These are phyloP conservation scores for Acrobasis repandana DNA, from an alignment of 2,888 invertebrate species.

Conservation along the genomic window DNA sequence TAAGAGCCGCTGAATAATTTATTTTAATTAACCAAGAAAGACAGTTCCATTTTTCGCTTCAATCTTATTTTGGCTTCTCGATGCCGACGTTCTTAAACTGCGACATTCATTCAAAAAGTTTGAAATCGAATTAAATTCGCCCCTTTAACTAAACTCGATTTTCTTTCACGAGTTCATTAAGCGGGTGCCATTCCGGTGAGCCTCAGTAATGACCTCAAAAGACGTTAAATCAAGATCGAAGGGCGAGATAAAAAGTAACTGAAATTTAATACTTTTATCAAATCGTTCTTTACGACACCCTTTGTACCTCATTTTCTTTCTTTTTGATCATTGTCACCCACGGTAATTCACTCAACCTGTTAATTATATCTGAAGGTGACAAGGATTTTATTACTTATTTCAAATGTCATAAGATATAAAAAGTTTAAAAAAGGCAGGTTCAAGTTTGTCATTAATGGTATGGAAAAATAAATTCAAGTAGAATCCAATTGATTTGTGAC, in stretches of 20 bases:
- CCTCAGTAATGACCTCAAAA: conserved; percentile 79
- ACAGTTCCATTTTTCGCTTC: conserved; percentile 69
- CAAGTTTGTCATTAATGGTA: too few relatives aligned
- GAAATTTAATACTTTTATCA: conserved; percentile 75
- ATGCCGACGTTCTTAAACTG: conserved; percentile 64
- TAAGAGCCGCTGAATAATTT: conserved; percentile 69
- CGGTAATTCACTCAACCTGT: conserved; percentile 5
- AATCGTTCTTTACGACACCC: conserved; percentile 62
- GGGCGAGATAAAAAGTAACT: conserved; percentile 73
- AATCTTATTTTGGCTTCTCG: conserved; percentile 67
- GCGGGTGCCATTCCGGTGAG: conserved; percentile 77
- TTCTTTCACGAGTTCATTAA: conserved; percentile 81
- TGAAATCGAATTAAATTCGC: conserved; percentile 81
- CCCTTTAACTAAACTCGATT: conserved; percentile 81
- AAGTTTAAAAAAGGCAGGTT: not conserved
- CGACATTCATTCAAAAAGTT: conserved; percentile 79
- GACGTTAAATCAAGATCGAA: conserved; percentile 81
- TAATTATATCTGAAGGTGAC: not conserved
- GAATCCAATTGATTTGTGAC: too few relatives aligned
- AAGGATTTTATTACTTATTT: not conserved
- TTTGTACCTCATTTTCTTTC: conserved; percentile 53
- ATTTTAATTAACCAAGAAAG: conserved; percentile 74
- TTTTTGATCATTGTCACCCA: conserved; percentile 34
- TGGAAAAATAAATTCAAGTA: too few relatives aligned
- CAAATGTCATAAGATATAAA: not conserved